Evolutionary conservation across 2,797 vertebrate genomes (phyloP).

Genomic region (Cynodonichthys magdalenae): DNA sequence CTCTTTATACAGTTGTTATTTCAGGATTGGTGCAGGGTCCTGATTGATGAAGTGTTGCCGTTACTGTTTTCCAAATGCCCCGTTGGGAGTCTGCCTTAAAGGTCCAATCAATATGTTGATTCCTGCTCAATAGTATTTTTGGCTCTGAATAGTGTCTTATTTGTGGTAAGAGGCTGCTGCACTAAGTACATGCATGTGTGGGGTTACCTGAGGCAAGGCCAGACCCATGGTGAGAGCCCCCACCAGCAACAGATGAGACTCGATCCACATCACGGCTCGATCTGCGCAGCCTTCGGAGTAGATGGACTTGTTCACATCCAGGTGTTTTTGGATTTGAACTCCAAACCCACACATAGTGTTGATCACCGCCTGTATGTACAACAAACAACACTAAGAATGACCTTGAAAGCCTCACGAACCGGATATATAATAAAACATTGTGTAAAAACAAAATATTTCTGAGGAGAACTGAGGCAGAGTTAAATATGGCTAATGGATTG

Average conservation of each 20-base stretch:
- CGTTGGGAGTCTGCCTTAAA: not conserved
- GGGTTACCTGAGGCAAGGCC: constrained; percentile 79
- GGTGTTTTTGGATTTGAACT: constrained; percentile 71
- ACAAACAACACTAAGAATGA: constrained; percentile 6
- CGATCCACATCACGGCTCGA: constrained; percentile 78
- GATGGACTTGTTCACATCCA: constrained; percentile 75
- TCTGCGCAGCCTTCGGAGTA: constrained; percentile 81
- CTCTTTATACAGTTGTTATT: not conserved
- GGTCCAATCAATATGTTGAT: constrained; percentile 44
- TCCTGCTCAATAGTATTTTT: constrained; percentile 9
- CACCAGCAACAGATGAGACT: constrained; percentile 82
- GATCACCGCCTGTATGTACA: constrained; percentile 70
- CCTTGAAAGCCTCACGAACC: constrained; percentile 7
- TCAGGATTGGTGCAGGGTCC: constrained; percentile 4
- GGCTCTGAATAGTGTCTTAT: not conserved
- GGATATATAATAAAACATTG: not conserved
- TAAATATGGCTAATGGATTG: constrained; percentile 4
- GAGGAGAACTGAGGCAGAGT: constrained; percentile 18
- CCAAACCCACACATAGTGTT: constrained; percentile 85
- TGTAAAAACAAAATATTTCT: constrained; percentile 9
- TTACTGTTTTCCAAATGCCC: constrained; percentile 21
- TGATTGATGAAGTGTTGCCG: constrained; percentile 43
- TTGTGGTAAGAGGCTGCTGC: not conserved
- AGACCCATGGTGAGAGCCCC: constrained; percentile 78
- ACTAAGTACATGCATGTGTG: not conserved